Conservation (phyloP, 1,140 invertebrate species). For the Solen grandis region DNA sequence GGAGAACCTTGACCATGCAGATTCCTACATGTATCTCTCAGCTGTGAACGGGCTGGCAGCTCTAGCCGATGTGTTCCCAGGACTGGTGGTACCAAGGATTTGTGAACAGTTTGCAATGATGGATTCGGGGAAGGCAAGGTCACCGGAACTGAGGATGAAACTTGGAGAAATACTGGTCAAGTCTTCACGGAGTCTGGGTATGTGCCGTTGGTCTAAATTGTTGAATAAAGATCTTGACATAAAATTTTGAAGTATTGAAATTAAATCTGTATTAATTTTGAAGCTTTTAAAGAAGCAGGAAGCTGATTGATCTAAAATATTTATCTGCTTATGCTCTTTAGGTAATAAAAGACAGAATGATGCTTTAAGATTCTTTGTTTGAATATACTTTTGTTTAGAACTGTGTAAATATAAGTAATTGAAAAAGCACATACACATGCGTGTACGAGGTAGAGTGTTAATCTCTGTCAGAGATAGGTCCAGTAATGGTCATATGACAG, state of each 20-base stretch:
- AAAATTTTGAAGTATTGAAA: too few species aligned
- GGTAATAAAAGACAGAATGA: background rate
- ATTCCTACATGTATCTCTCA: slow-evolving; percentile 92
- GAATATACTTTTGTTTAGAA: too few species aligned
- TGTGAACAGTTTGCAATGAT: slow-evolving; percentile 84
- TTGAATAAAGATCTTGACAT: too few species aligned
- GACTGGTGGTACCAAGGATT: slow-evolving; percentile 86
- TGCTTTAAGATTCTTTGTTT: slow-evolving; percentile 3
- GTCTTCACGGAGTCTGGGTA: slow-evolving; percentile 87
- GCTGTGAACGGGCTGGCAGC: slow-evolving; percentile 89
- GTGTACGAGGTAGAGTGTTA: too few species aligned
- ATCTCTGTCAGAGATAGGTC: too few species aligned
- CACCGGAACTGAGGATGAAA: slow-evolving; percentile 86
- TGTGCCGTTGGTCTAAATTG: too few species aligned
- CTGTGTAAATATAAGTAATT: too few species aligned
- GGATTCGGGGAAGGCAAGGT: slow-evolving; percentile 39
- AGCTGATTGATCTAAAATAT: too few species aligned
- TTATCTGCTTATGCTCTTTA: background rate
- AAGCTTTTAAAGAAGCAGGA: too few species aligned
- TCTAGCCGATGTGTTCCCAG: slow-evolving; percentile 85
- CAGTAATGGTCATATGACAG: too few species aligned
- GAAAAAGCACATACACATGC: too few species aligned
- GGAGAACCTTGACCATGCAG: slow-evolving; percentile 88
- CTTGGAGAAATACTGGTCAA: slow-evolving; percentile 91
- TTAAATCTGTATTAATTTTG: too few species aligned